These are phyloP conservation scores for Neodontobutis hainanensis DNA, from an alignment of 2,113 vertebrate genomes.

Conservation along the genomic window DNA sequence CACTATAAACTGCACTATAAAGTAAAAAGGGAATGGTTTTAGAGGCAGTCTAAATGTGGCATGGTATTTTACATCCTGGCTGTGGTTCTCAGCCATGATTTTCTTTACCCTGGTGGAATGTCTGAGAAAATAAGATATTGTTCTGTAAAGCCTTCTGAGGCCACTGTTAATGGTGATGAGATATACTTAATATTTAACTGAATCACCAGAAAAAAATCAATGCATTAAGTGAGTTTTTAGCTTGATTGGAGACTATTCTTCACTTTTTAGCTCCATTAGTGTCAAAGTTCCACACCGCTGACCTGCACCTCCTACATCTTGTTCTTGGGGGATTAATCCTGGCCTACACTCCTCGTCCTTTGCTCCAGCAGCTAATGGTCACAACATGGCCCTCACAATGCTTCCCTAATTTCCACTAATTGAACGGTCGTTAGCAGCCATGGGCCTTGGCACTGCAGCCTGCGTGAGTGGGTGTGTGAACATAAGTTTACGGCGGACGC, in stretches of 20 bases:
- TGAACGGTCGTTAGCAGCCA: conserved; percentile 77
- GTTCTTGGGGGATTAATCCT: conserved; percentile 68
- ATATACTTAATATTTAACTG: neutral
- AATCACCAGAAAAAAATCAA: neutral
- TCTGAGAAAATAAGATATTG: no score
- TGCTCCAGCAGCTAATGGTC: conserved; percentile 74
- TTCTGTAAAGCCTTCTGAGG: no score
- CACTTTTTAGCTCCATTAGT: conserved; percentile 39
- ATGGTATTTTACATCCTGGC: no score
- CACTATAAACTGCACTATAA: no score
- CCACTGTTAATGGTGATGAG: neutral
- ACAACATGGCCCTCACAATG: conserved; percentile 76
- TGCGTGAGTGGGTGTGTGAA: conserved; percentile 13
- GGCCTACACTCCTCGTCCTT: conserved; percentile 59
- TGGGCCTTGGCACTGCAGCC: conserved; percentile 57
- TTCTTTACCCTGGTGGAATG: no score
- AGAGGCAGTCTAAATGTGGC: no score
- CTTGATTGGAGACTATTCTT: neutral
- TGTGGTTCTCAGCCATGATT: no score
- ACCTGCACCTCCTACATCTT: conserved; percentile 50
- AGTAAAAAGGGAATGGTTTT: no score
- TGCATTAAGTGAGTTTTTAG: neutral
- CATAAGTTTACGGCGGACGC: conserved; percentile 13
- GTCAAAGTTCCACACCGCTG: conserved; percentile 34
- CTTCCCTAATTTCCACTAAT: conserved; percentile 78